These are phyloP conservation scores for Dioctria linearis DNA, from an alignment of 2,888 invertebrate genomes.

Conservation along the genomic window DNA sequence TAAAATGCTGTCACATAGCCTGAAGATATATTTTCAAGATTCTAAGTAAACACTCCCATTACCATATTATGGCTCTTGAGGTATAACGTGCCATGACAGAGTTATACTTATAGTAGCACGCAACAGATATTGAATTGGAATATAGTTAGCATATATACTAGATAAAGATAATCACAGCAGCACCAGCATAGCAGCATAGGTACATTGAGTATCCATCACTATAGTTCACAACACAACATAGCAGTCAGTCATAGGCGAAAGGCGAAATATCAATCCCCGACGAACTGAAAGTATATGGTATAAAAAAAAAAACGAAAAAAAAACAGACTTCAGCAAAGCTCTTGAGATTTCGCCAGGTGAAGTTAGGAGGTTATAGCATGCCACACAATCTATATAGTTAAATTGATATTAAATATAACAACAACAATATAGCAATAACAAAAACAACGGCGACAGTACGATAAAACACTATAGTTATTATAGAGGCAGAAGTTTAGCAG, in stretches of 20 bases:
- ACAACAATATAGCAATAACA: neutral
- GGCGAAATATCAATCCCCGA: constrained; percentile 34
- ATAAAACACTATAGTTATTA: neutral
- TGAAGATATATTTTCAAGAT: too few species aligned
- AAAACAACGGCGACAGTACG: too few species aligned
- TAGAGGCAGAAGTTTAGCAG: neutral
- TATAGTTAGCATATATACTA: too few species aligned
- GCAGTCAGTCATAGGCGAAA: constrained; percentile 12
- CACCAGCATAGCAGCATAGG: too few species aligned
- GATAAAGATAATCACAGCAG: neutral
- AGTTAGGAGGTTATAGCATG: constrained; percentile 35
- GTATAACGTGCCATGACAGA: too few species aligned
- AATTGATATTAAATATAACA: constrained; percentile 2
- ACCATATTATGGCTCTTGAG: too few species aligned
- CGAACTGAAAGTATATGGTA: neutral
- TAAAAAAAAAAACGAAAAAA: too few species aligned
- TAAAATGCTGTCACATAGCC: too few species aligned
- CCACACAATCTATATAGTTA: constrained; percentile 30
- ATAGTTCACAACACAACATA: neutral
- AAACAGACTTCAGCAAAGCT: constrained; percentile 5
- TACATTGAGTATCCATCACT: neutral
- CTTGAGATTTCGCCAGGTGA: constrained; percentile 22
- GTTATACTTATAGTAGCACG: constrained; percentile 1
- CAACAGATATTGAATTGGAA: neutral
- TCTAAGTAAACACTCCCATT: too few species aligned